Evolutionary conservation across 2,888 invertebrate species (phyloP).

Genomic region (Notocelia uddmanniana): DNA sequence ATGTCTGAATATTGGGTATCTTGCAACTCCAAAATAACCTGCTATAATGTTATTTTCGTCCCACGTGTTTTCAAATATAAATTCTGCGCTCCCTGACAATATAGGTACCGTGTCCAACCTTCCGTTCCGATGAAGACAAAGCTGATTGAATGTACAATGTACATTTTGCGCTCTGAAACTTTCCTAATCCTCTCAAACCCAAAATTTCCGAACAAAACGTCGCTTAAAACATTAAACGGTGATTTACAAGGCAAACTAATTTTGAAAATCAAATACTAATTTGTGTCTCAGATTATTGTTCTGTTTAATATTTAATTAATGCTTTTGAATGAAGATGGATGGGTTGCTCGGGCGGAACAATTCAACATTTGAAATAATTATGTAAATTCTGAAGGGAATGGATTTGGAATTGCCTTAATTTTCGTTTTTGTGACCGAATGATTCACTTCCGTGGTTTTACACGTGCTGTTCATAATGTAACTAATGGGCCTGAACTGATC

Average conservation of each 20-base stretch:
- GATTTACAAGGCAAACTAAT: constrained; percentile 39
- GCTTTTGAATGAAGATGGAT: constrained; percentile 38
- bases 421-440: neutral
- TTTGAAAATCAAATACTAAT: constrained; percentile 44
- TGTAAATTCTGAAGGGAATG: constrained; percentile 26
- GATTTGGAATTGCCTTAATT: constrained; percentile 3
- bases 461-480: too few species aligned
- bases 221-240: constrained; percentile 36
- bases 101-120: neutral
- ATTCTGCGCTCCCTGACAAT: neutral
- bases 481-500: too few species aligned
- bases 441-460: too few species aligned
- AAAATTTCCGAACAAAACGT: constrained; percentile 33
- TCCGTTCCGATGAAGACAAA: constrained; percentile 1
- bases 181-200: constrained; percentile 21
- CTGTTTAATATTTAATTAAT: constrained; percentile 42
- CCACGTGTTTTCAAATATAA: neutral
- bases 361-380: constrained; percentile 22
- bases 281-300: constrained; percentile 39
- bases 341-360: constrained; percentile 11
- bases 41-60: neutral
- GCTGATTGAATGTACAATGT: constrained; percentile 3
- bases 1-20: too few species aligned
- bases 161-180: constrained; percentile 14
- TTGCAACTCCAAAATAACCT: too few species aligned